A percentile compares a stretch with the other conserved stretches of the same genome.
phyloP scores from a whole-genome alignment of 2,888 invertebrate species.

The Furcula furcula region DNA sequence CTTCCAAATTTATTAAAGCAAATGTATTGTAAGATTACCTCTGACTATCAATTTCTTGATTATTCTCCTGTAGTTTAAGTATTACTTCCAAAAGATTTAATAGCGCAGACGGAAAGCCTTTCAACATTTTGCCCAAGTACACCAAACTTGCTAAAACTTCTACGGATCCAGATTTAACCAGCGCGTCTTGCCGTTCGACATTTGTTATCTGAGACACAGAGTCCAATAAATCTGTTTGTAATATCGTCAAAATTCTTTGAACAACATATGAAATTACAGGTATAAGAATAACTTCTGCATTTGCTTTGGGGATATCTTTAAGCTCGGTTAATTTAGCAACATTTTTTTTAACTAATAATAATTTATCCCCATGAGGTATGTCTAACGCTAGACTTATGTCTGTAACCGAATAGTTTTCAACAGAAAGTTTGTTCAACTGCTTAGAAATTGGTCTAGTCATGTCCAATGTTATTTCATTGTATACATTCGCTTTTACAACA shows the following conservation, averaged over 20 bases:
- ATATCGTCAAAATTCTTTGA: slow-evolving; percentile 52
- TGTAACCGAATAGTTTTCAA: slow-evolving; percentile 31
- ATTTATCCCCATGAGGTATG: slow-evolving; percentile 40
- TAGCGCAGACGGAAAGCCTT: slow-evolving; percentile 54
- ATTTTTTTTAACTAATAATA: slow-evolving; percentile 40
- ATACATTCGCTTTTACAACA: slow-evolving; percentile 36
- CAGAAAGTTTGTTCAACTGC: slow-evolving; percentile 43
- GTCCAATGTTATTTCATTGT: slow-evolving; percentile 48
- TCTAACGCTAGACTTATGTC: slow-evolving; percentile 50
- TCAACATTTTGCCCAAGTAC: slow-evolving; percentile 35
- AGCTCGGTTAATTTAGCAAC: slow-evolving; percentile 29
- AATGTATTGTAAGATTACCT: too few relatives aligned
- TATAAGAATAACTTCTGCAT: slow-evolving; percentile 61
- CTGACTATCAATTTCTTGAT: slow-evolving; percentile 20
- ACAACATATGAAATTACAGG: slow-evolving; percentile 82
- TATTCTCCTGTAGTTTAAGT: slow-evolving; percentile 32
- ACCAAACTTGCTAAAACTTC: slow-evolving; percentile 37
- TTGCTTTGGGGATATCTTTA: slow-evolving; percentile 17
- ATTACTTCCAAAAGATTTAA: slow-evolving; percentile 51
- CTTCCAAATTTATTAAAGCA: too few relatives aligned
- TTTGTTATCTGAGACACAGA: slow-evolving; percentile 28
- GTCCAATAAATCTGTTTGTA: slow-evolving; percentile 42
- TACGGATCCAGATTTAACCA: slow-evolving; percentile 11
- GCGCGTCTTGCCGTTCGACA: slow-evolving; percentile 12
- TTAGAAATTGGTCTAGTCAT: slow-evolving; percentile 51